phyloP scores from a whole-genome alignment of 2,888 invertebrate genomes.

The Scaptodrosophila latifasciaeformis region DNA sequence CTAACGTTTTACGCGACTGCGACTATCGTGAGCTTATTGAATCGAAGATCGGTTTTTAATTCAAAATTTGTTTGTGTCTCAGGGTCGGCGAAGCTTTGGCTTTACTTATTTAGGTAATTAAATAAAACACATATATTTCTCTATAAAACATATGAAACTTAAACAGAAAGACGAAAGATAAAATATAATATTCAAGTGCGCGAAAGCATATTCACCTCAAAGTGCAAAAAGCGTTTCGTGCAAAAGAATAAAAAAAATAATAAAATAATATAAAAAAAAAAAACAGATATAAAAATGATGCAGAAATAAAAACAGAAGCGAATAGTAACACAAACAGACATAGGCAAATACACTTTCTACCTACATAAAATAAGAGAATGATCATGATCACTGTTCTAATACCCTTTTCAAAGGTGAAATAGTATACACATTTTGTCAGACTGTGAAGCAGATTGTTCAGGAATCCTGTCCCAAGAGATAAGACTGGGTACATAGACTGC shows the following conservation, averaged over 20 bases:
- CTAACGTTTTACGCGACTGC: slow-evolving; percentile 24
- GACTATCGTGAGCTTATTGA: slow-evolving; percentile 20
- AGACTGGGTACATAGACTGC: too few species aligned
- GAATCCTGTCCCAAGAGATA: too few species aligned
- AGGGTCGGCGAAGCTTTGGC: too few species aligned
- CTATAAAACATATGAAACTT: too few species aligned
- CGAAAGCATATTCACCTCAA: slow-evolving; percentile 1
- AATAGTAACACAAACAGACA: too few species aligned
- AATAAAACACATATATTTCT: not conserved
- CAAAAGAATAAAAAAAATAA: slow-evolving; percentile 38
- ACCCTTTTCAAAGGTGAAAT: too few species aligned
- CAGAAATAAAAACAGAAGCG: not conserved
- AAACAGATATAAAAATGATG: slow-evolving; percentile 1
- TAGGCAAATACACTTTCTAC: not conserved
- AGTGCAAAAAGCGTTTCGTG: slow-evolving; percentile 15
- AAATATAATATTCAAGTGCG: not conserved
- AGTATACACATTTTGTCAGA: too few species aligned
- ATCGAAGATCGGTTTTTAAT: too few species aligned
- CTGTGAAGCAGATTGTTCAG: too few species aligned
- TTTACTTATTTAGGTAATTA: not conserved
- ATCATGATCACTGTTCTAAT: too few species aligned
- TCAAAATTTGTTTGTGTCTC: slow-evolving; percentile 23
- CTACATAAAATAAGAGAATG: too few species aligned
- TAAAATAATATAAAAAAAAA: slow-evolving; percentile 8
- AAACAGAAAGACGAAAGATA: too few species aligned